Evolutionary conservation across 2,888 invertebrate genomes (phyloP), one percentile per base, ranked within the genome.

Genomic region (Mystacides longicornis): DNA sequence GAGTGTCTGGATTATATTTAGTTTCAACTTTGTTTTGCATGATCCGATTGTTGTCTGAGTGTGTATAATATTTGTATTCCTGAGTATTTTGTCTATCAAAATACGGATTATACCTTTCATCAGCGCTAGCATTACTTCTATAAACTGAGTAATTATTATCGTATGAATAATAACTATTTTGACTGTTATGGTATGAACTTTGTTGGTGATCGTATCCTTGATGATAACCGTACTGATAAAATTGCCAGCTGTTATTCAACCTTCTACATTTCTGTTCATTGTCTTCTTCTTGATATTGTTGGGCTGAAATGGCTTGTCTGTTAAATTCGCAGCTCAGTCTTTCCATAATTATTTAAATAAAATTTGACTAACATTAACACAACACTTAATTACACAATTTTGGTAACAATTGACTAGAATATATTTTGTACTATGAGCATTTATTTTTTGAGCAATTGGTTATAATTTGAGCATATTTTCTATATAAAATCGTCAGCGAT

Each of bases 291-390:
- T 50, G 31, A 27, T 50, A 51, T 21, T 55, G 42, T 21, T 21
- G 16, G 7, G 27, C 23, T 4, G 48, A 51, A 1, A 56, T 49
- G 3, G 23, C 18, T 19, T 54, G 54, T 16, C 54, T 47, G 20
- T 57, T 51, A 33, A 57, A 57, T 23, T 57, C 57, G 33, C 49
- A 52, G 53, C 57, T 60, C 18, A 61, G 22, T 18, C 60, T 52
- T 21, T 60, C 58, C 58, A 56, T 61, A 14, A 37, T 56, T n/a
- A 11, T 14, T 50, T 49, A 5, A 31, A n/a, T 27, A 27, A 27
- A 27, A 27, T 27, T 27, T 27, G 5, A 46, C 2, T 46, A 2
- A 2, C 21, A 21, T 20, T 22, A 27, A 27, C 5, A 27, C 27
- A 27, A 27, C 27, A 27, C 27, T 5, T n/a, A n/a, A n/a, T n/a